Percentiles rank a stretch among this genome's conserved stretches.
Evolutionary conservation across 30 jellyfish, hydroid and myxozoan genomes (phyloP).

Genomic region (Aurelia aurita complex sp. Pacific): DNA sequence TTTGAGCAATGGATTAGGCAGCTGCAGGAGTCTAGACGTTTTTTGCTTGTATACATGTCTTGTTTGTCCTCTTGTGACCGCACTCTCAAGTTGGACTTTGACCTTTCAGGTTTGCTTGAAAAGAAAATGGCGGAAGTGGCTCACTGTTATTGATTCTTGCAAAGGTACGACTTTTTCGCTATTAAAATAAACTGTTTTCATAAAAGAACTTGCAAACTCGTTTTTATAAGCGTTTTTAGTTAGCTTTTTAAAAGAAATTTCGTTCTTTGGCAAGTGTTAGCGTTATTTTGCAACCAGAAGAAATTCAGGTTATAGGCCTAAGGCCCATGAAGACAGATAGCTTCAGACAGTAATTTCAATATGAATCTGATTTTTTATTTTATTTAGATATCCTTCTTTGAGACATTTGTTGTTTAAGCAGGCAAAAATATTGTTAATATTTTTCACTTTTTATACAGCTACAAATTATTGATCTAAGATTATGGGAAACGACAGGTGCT

Average conservation of each 20-base stretch:
- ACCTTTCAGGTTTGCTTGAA: conserved; percentile 23
- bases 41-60: too few species aligned
- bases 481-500: conserved; percentile 49
- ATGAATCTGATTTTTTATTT: not conserved
- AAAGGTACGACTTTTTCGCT: conserved; percentile 24
- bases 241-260: not conserved
- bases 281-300: conserved; percentile 1
- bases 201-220: conserved; percentile 2
- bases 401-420: too few species aligned
- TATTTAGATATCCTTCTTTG: not conserved
- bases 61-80: too few species aligned
- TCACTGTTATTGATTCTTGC: not conserved
- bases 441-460: not conserved
- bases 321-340: not conserved
- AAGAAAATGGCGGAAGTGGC: conserved; percentile 34
- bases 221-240: not conserved
- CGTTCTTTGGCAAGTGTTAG: conserved; percentile 23
- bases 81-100: conserved; percentile 61
- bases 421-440: not conserved
- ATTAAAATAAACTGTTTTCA: not conserved
- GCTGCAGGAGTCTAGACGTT: too few species aligned
- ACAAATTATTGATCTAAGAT: not conserved
- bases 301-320: conserved; percentile 23
- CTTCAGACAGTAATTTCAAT: conserved; percentile 3
- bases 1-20: too few species aligned